Conservation (phyloP, 1,140 invertebrate genomes). For the Camponotus pennsylvanicus region DNA sequence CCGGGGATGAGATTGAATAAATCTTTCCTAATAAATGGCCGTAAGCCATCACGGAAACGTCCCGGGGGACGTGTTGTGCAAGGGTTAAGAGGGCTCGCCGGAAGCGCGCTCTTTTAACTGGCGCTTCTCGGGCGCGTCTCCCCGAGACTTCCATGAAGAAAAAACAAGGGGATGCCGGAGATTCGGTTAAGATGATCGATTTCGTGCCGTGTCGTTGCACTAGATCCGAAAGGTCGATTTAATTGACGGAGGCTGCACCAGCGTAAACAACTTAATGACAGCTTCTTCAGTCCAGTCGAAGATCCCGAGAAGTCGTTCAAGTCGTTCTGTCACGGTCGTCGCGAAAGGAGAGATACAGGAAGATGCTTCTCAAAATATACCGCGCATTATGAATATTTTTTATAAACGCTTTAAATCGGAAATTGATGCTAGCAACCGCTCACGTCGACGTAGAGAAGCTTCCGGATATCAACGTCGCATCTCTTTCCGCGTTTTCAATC, state of each 20-base stretch:
- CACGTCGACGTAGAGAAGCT: neutral
- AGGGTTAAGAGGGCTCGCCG: conserved; percentile 34
- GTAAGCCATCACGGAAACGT: conserved; percentile 71
- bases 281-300: conserved; percentile 34
- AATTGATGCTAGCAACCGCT: neutral
- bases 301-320: neutral
- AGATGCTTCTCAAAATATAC: neutral
- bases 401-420: neutral
- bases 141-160: conserved; percentile 49
- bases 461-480: neutral
- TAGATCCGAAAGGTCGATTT: conserved; percentile 62
- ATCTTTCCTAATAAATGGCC: conserved; percentile 74
- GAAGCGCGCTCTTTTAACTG: conserved; percentile 49
- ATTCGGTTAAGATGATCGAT: conserved; percentile 17
- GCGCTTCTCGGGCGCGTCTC: conserved; percentile 64
- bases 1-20: conserved; percentile 29
- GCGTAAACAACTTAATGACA: conserved; percentile 75
- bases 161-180: neutral
- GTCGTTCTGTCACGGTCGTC: neutral
- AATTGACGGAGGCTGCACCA: conserved; percentile 64
- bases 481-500: conserved; percentile 16
- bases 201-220: conserved; percentile 73
- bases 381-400: neutral
- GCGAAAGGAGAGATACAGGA: neutral
- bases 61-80: conserved; percentile 25